Conservation (phyloP, 2,113 vertebrate genomes). For the Caranx melampygus region DNA sequence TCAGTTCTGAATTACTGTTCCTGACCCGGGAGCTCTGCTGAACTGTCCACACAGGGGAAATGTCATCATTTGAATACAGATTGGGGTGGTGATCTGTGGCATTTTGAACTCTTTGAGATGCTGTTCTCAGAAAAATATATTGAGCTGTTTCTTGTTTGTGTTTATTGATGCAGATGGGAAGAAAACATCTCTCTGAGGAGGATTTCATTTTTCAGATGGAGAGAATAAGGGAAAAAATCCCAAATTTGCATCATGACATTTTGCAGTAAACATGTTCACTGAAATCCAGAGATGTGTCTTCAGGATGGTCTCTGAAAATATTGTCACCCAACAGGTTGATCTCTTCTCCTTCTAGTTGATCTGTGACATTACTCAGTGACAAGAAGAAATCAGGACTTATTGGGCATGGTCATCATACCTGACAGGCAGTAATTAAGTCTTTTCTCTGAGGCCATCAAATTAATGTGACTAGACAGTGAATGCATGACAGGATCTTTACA, state of each 20-base stretch:
- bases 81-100: conserved; percentile 47
- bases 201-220: conserved; percentile 11
- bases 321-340: conserved; percentile 12
- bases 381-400: conserved; percentile 4
- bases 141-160: conserved; percentile 2
- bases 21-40: conserved; percentile 1
- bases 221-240: not conserved
- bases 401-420: conserved; percentile 25
- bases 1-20: not conserved
- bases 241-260: conserved; percentile 20
- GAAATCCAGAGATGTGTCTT: not conserved
- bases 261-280: conserved; percentile 24
- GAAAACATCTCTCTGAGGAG: conserved; percentile 23
- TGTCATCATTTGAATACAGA: conserved; percentile 65
- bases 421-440: conserved; percentile 30
- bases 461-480: conserved; percentile 19
- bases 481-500: conserved; percentile 12
- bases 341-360: not conserved
- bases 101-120: conserved; percentile 45
- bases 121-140: conserved; percentile 31
- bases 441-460: conserved; percentile 21
- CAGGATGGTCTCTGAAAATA: conserved; percentile 15
- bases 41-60: conserved; percentile 25
- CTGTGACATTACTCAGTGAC: conserved; percentile 13
- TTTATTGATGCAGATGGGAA: conserved; percentile 24